Evolutionary conservation across 2,797 vertebrate genomes (phyloP).

Genomic region (Coranthus polyacanthus): DNA sequence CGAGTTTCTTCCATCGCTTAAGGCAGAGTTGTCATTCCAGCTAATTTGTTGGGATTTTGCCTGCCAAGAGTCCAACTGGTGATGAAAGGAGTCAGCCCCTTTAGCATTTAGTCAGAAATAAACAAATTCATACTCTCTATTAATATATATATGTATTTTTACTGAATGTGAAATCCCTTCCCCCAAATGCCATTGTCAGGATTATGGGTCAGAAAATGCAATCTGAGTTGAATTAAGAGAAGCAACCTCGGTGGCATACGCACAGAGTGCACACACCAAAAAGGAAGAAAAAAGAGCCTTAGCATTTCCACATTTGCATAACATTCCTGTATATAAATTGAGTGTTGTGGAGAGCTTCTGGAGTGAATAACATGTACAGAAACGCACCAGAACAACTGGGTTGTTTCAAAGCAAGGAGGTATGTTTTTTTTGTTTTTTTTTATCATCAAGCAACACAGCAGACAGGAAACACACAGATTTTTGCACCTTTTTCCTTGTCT

Average conservation of each 20-base stretch:
- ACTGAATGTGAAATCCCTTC: slow-evolving; percentile 77
- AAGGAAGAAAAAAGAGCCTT: slow-evolving; percentile 44
- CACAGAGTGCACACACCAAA: slow-evolving; percentile 32
- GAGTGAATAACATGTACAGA: slow-evolving; percentile 64
- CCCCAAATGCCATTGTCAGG: slow-evolving; percentile 71
- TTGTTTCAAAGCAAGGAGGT: no score
- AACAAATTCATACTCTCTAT: slow-evolving; percentile 78
- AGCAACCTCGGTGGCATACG: slow-evolving; percentile 64
- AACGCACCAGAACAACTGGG: slow-evolving; percentile 51
- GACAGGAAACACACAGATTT: slow-evolving; percentile 54
- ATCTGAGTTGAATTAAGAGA: slow-evolving; percentile 76
- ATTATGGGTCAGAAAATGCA: slow-evolving; percentile 81
- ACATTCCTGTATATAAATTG: slow-evolving; percentile 69
- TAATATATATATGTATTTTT: slow-evolving; percentile 81
- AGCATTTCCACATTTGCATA: slow-evolving; percentile 70
- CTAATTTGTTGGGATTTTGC: slow-evolving; percentile 84
- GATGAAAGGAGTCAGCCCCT: slow-evolving; percentile 79
- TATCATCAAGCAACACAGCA: slow-evolving; percentile 64
- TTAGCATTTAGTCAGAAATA: slow-evolving; percentile 84
- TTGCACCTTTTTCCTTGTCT: slow-evolving; percentile 48
- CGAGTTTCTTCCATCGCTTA: slow-evolving; percentile 75
- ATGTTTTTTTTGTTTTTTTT: no score
- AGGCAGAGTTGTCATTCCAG: slow-evolving; percentile 79
- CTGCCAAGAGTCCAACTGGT: slow-evolving; percentile 73
- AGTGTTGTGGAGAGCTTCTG: slow-evolving; percentile 66